Evolutionary conservation across 2,888 invertebrate genomes (phyloP).

Genomic region (Diplolepis rosae): DNA sequence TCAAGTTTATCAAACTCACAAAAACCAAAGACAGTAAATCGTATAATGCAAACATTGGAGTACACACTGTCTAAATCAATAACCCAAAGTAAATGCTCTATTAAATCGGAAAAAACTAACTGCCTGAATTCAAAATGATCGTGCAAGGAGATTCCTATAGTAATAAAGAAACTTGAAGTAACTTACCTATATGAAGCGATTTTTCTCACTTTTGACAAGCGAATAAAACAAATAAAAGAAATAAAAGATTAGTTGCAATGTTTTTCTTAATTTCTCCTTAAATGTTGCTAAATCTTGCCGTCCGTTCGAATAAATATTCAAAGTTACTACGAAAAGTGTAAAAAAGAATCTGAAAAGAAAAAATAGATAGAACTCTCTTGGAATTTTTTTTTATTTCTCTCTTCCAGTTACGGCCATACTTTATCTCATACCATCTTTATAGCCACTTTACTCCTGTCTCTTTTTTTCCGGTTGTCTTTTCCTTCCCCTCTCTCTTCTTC

Average conservation of each 20-base stretch:
- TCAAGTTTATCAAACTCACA: too few species aligned
- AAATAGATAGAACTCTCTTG: slow-evolving; percentile 21
- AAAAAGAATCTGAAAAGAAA: slow-evolving; percentile 18
- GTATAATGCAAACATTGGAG: too few species aligned
- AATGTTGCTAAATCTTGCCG: background rate
- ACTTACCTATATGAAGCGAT: background rate
- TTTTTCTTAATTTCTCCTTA: background rate
- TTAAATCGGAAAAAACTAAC: too few species aligned
- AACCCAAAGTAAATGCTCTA: too few species aligned
- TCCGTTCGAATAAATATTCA: background rate
- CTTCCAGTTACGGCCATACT: slow-evolving; percentile 19
- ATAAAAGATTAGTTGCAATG: too few species aligned
- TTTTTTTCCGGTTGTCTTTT: background rate
- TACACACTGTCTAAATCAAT: too few species aligned
- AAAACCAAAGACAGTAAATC: too few species aligned
- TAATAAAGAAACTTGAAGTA: background rate
- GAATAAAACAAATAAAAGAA: too few species aligned
- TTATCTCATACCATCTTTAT: slow-evolving; percentile 23
- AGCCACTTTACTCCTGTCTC: slow-evolving; percentile 25
- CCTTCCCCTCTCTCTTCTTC: background rate
- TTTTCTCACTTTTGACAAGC: background rate
- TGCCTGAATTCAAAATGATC: slow-evolving; percentile 9
- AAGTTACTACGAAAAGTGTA: slow-evolving; percentile 9
- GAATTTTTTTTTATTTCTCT: slow-evolving; percentile 24
- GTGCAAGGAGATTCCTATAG: background rate